Percentiles rank a stretch among this genome's conserved stretches.
Evolutionary conservation across 1,140 invertebrate species (phyloP).

Genomic region (Phocides pigmalion): DNA sequence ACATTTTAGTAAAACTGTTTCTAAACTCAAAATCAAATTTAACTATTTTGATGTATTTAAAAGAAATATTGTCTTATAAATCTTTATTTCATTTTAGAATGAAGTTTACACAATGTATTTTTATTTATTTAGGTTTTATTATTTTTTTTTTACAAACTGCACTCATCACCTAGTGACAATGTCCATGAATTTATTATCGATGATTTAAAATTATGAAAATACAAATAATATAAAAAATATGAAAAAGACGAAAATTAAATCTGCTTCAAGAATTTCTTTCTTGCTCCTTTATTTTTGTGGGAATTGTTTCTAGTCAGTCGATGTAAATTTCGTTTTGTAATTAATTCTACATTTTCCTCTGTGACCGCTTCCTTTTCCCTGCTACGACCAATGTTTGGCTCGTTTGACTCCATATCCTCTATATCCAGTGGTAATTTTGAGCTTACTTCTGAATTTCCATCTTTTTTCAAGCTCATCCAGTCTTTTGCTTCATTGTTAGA

Average conservation of each 20-base stretch:
- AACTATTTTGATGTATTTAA: too few species aligned
- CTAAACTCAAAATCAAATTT: too few species aligned
- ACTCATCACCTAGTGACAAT: too few species aligned
- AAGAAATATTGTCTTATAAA: too few species aligned
- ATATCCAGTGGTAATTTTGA: slow-evolving; percentile 23
- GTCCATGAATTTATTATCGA: too few species aligned
- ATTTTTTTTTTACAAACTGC: too few species aligned
- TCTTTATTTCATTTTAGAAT: too few species aligned
- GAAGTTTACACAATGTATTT: too few species aligned
- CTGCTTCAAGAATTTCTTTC: slow-evolving; percentile 19
- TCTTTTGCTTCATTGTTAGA: slow-evolving; percentile 68
- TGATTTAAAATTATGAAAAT: too few species aligned
- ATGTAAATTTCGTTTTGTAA: slow-evolving; percentile 32
- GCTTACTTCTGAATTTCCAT: slow-evolving; percentile 21
- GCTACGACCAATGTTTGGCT: slow-evolving; percentile 20
- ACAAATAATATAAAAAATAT: not conserved
- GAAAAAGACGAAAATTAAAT: too few species aligned
- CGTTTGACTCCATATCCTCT: slow-evolving; percentile 36
- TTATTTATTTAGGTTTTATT: too few species aligned
- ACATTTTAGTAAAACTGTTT: too few species aligned
- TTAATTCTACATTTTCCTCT: slow-evolving; percentile 39
- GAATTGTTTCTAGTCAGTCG: slow-evolving; percentile 11
- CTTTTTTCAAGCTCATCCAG: slow-evolving; percentile 55
- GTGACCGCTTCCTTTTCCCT: slow-evolving; percentile 34
- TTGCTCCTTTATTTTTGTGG: slow-evolving; percentile 8